These are phyloP conservation scores for Myotis myotis DNA, from an alignment of 2,797 vertebrate species.

Conservation along the genomic window DNA sequence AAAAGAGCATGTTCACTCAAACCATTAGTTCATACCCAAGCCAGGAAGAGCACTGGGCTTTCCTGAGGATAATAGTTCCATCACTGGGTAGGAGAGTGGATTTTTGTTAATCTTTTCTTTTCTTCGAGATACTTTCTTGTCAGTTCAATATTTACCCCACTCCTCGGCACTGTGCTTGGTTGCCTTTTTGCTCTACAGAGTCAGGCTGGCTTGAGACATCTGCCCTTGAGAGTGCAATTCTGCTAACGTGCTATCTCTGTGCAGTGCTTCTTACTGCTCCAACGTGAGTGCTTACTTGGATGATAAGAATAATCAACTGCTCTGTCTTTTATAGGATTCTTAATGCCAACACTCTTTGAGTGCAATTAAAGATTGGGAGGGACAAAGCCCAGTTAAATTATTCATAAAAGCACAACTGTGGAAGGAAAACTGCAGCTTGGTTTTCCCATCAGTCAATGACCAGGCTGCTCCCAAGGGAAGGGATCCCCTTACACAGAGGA, in stretches of 20 bases:
- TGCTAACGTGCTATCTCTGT: conserved; percentile 21
- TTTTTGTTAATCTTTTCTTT: not conserved
- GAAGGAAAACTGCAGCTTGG: not conserved
- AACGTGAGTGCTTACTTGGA: not conserved
- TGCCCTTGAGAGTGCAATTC: not conserved
- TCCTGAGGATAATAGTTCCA: not conserved
- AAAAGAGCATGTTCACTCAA: not conserved
- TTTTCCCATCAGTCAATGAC: not conserved
- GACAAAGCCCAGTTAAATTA: conserved; percentile 22
- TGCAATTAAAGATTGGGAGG: conserved; percentile 35
- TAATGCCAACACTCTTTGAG: conserved; percentile 21
- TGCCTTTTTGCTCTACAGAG: conserved; percentile 3
- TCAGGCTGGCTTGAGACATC: conserved; percentile 43
- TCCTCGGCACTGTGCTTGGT: not conserved
- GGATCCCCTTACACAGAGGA: not conserved
- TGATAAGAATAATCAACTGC: conserved; percentile 52
- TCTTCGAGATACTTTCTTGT: not conserved
- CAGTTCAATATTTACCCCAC: not conserved
- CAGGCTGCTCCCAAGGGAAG: not conserved
- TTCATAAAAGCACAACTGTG: not conserved
- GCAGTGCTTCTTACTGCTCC: not conserved
- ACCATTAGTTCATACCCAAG: not conserved
- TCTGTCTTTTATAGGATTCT: conserved; percentile 58
- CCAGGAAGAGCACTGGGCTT: not conserved
- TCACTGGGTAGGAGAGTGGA: not conserved